Evolutionary conservation across 1,140 invertebrate species (phyloP).

Genomic region (Nephila pilipes): DNA sequence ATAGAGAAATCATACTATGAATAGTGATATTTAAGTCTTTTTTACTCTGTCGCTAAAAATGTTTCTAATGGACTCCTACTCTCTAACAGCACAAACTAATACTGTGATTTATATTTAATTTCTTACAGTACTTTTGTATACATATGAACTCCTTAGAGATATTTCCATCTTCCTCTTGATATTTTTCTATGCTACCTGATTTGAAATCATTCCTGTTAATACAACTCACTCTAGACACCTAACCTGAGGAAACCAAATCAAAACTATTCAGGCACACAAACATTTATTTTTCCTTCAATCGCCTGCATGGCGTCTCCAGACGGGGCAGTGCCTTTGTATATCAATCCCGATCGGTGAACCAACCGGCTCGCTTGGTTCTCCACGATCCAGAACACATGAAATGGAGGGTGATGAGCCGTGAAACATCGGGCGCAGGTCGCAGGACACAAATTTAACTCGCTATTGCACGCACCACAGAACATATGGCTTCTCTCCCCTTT

Average conservation of each 20-base stretch:
- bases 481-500: background rate
- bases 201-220: too few species aligned
- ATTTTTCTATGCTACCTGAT: background rate
- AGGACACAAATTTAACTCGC: conserved; percentile 22
- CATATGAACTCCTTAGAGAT: background rate
- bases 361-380: background rate
- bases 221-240: too few species aligned
- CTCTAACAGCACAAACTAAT: too few species aligned
- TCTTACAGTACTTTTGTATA: too few species aligned
- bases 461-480: conserved; percentile 11
- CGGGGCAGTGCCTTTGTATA: conserved; percentile 1
- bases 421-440: conserved; percentile 45
- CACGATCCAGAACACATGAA: conserved; percentile 48
- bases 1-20: too few species aligned
- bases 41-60: too few species aligned
- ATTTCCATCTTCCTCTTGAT: background rate
- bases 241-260: too few species aligned
- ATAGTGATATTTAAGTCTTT: too few species aligned
- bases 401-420: conserved; percentile 65
- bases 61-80: too few species aligned
- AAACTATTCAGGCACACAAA: background rate
- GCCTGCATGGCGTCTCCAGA: background rate
- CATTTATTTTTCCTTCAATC: background rate
- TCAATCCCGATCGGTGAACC: background rate
- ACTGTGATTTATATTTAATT: too few species aligned